Base-by-base conservation (phyloP, 2,888 invertebrate species). In the Cylloceria caligata region DNA sequence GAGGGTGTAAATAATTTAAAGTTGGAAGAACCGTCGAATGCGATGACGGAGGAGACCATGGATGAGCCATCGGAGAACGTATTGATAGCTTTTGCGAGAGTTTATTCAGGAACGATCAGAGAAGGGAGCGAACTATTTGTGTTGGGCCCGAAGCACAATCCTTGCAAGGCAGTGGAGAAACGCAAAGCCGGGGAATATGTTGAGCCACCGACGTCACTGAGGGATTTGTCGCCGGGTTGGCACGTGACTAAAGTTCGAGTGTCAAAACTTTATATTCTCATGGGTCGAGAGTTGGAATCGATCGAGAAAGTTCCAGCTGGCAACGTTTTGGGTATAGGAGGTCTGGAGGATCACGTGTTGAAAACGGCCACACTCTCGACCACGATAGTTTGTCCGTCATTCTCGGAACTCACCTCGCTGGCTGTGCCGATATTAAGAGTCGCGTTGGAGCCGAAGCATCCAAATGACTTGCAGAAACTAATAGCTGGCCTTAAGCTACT, bases 361-460 rank as follows among this genome's bases (percentile, higher is more conserved):
- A 97, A 98, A 93, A 98, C 98, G 0, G 98, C 97, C 0, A 99
- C 99, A 0, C 92, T 99, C 21, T 97, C 97, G 64, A 96, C 95
- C 81, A 96, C 95, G 0, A 90, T 97, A 69, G 96, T 95, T 49
- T 98, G 97, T 92, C 97, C 98, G 0, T 96, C 99, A 0, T 98
- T 99, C 89, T 96, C 96, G 65, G 98, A 98, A 90, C 93, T 97
- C 80, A 96, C 95, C 52, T 94, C 95, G 5, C 94, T 96, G 76
- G 96, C 96, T 0, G 96, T 96, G 2, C 99, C 99, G 0, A 98
- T 99, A 81, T 94, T 99, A 1, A 95, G 98, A 82, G 99, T 99
- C 1, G 98, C 99, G 0, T 94, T 99, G 9, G 98, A 99, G 92
- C 97, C 99, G 0, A 94, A 95, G 0, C 96, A 96, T 91, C 96